Base-by-base conservation (phyloP, 2,888 invertebrate species). In the Bellardia pandia region DNA sequence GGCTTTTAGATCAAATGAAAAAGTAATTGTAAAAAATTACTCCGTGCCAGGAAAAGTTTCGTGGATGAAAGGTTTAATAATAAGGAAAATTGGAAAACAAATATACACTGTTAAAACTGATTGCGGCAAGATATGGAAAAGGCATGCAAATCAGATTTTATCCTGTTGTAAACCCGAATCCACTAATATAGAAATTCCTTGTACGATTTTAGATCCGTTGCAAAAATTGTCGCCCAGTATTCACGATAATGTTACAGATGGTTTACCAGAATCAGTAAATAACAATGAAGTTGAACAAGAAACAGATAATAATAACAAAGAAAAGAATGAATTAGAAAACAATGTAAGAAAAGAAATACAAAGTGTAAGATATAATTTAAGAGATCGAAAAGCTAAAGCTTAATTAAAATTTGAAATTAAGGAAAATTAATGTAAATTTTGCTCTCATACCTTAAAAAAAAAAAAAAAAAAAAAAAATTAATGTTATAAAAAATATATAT, bases 321-420 rank as follows among this genome's bases (percentile, higher is more conserved):
- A 23, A 23, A 23, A 23, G 23, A 23, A 23, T 23, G 23, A 23
- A 23, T 23, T 23, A 23, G 23, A 23, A 23, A 23, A 23, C 23
- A 23, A 23, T 23, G 23, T 23, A 23, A 23, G 23, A 23, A 23
- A 23, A 37, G 9, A 23, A 69, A 69, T 14, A 16, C n/a, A 33
- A 33, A 69, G 23, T 53, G 69, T 69, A 16, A 71, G 71, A 48
- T 71, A 79, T 71, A 60, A 79, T 79, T 62, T 71, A 79, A 79
- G 79, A 79, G 79, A 79, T 62, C 71, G 71, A 51, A 79, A 71
- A 79, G 40, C 45, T 71, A 79, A 45, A 33, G 23, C 23, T 23
- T 23, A 23, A 23, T 23, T 23, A 23, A 23, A 23, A 23, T 23
- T 23, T 23, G 23, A 23, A 23, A 23, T 23, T 23, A 23, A 23